Percentiles rank a stretch among this genome's conserved stretches.
Evolutionary conservation across 2,888 invertebrate genomes (phyloP).

Genomic region (Hipparchia semele): DNA sequence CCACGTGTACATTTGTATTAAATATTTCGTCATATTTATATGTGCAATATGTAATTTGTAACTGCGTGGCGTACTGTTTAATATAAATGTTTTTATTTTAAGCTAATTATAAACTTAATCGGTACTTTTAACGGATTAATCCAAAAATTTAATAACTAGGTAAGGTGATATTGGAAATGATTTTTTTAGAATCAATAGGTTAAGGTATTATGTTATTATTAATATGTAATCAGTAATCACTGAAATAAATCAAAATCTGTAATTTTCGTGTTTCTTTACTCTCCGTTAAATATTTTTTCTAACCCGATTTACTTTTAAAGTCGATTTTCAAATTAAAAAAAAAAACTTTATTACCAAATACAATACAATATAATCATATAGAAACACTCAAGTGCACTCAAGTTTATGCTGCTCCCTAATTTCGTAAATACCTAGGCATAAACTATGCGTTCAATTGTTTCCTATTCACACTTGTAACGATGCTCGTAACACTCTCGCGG

Average conservation of each 20-base stretch:
- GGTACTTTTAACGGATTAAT: slow-evolving; percentile 78
- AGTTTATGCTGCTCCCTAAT: too few species aligned
- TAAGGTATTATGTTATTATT: slow-evolving; percentile 81
- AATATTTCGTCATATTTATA: slow-evolving; percentile 43
- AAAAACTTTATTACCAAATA: too few species aligned
- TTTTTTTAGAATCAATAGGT: slow-evolving; percentile 82
- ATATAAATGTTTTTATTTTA: slow-evolving; percentile 52
- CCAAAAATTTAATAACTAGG: slow-evolving; percentile 76
- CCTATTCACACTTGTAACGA: too few species aligned
- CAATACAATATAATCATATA: too few species aligned
- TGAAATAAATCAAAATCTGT: slow-evolving; percentile 79
- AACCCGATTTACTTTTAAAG: too few species aligned
- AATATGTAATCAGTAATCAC: slow-evolving; percentile 82
- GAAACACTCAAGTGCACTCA: too few species aligned
- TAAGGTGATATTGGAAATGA: slow-evolving; percentile 83
- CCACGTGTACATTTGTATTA: slow-evolving; percentile 31
- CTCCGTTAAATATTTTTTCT: not conserved
- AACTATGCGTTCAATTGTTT: too few species aligned
- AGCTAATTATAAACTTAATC: slow-evolving; percentile 62
- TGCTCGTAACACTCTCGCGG: too few species aligned
- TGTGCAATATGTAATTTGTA: slow-evolving; percentile 36
- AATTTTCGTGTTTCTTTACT: slow-evolving; percentile 49
- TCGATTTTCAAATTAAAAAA: too few species aligned
- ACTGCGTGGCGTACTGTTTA: slow-evolving; percentile 42
- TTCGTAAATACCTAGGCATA: too few species aligned